Evolutionary conservation across 1,140 invertebrate genomes (phyloP), one percentile per base, ranked within the genome.

Genomic region (Diorhabda carinulata): DNA sequence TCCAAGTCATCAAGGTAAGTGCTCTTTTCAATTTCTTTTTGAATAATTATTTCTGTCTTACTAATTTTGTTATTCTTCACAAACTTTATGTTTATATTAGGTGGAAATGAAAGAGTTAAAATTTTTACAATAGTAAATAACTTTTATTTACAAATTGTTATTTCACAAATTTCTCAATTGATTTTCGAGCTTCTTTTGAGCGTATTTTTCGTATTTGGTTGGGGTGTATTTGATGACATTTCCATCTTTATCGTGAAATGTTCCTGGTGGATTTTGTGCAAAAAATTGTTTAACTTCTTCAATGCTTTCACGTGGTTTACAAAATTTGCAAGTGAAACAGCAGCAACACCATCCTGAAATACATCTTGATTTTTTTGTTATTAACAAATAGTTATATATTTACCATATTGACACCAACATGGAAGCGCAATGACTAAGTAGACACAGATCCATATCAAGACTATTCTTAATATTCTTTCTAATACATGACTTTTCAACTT

Each of bases 1-100:
- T 75, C 67, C 75, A 81, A 76, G 80, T 81, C 7, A 73, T 81
- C 59, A 68, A 78, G 76, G 80, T 81, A 78, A 77, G 70, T 25
- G 25, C 25, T 25, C 25, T 25, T 25, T 25, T 25, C 25, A 25
- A 25, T 25, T 25, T 25, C 25, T 25, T 25, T 25, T 25, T 25
- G 25, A 25, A 25, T 25, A 25, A 25, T 25, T 25, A 25, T 25
- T 25, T 25, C 25, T 25, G 25, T 25, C 1, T 1, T 25, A 25
- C 25, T 25, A 1, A 25, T 25, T 25, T 25, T 25, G 25, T 25
- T 25, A 1, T 25, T 25, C 25, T 25, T 25, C 25, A 25, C 25
- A 25, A 25, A 25, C 25, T 25, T 25, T 25, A 25, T 25, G 25
- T 25, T 25, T 25, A 25, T 25, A 25, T 25, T 25, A 25, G 25